Evolutionary conservation across 2,888 invertebrate genomes (phyloP).

Genomic region (Osedax fenrisi): DNA sequence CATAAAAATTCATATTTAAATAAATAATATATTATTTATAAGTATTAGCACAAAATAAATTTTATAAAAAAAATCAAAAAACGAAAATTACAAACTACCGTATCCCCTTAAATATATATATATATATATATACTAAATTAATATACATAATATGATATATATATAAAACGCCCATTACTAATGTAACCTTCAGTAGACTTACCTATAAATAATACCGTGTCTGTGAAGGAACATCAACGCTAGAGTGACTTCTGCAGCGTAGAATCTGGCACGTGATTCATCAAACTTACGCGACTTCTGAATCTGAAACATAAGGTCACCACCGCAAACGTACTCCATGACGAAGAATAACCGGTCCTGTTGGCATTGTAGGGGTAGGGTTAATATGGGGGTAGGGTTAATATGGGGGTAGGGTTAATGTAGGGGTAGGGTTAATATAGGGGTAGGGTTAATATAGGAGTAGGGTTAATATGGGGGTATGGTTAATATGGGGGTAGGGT

Average conservation of each 20-base stretch:
- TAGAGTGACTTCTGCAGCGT: conserved; percentile 93
- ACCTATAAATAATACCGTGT: conserved; percentile 86
- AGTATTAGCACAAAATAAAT: too few species aligned
- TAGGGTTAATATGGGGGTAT: background rate
- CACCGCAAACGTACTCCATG: conserved; percentile 97
- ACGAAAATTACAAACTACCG: too few species aligned
- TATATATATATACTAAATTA: too few species aligned
- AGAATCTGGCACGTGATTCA: conserved; percentile 81
- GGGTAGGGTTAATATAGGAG: conserved; percentile 59
- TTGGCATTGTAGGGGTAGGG: background rate
- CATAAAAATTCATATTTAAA: too few species aligned
- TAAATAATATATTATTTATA: too few species aligned
- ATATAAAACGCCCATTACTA: too few species aligned
- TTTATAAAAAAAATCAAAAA: too few species aligned
- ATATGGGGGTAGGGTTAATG: conserved; percentile 91
- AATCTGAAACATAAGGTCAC: conserved; percentile 88
- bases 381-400: conserved; percentile 55
- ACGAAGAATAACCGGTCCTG: conserved; percentile 88
- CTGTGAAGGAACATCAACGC: conserved; percentile 91
- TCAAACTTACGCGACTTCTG: conserved; percentile 95
- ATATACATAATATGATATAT: too few species aligned
- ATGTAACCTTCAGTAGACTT: too few species aligned
- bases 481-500: background rate
- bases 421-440: conserved; percentile 94
- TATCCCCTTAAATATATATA: too few species aligned